These are phyloP conservation scores for Tortricodes alternella DNA, from an alignment of 2,888 invertebrate genomes.

Conservation along the genomic window DNA sequence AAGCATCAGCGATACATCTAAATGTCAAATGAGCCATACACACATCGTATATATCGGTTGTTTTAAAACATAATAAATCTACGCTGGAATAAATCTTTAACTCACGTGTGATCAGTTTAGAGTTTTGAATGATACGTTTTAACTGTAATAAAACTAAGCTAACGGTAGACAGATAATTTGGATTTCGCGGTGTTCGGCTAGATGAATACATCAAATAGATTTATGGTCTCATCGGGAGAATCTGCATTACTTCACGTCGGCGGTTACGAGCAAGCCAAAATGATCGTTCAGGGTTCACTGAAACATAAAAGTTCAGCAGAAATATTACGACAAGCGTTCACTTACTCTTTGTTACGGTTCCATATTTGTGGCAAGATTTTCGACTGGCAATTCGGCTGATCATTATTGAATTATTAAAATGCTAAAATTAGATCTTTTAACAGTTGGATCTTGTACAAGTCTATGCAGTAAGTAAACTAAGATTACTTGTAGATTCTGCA, in stretches of 20 bases:
- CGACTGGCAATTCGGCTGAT: too few relatives aligned
- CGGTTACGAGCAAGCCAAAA: background rate
- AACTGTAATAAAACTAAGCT: constrained; percentile 28
- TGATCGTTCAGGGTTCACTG: background rate
- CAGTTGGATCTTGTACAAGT: too few relatives aligned
- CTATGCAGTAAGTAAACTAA: too few relatives aligned
- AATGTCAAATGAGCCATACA: constrained; percentile 10
- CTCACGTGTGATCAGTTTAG: constrained; percentile 25
- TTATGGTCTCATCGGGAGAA: constrained; percentile 27
- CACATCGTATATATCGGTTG: constrained; percentile 18
- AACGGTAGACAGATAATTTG: constrained; percentile 13
- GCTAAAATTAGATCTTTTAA: too few relatives aligned
- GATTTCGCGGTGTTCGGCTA: constrained; percentile 6
- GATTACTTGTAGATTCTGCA: too few relatives aligned
- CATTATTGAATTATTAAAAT: too few relatives aligned
- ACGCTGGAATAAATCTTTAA: constrained; percentile 19
- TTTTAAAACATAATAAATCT: constrained; percentile 22
- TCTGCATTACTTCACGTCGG: constrained; percentile 13
- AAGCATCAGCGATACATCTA: constrained; percentile 16
- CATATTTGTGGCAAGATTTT: too few relatives aligned
- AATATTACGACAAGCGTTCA: background rate
- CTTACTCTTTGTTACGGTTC: too few relatives aligned
- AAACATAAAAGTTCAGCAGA: background rate
- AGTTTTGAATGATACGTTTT: constrained; percentile 27
- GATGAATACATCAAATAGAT: constrained; percentile 42